These are phyloP conservation scores for Conops quadrifasciatus DNA, from an alignment of 2,888 invertebrate species.

Conservation along the genomic window DNA sequence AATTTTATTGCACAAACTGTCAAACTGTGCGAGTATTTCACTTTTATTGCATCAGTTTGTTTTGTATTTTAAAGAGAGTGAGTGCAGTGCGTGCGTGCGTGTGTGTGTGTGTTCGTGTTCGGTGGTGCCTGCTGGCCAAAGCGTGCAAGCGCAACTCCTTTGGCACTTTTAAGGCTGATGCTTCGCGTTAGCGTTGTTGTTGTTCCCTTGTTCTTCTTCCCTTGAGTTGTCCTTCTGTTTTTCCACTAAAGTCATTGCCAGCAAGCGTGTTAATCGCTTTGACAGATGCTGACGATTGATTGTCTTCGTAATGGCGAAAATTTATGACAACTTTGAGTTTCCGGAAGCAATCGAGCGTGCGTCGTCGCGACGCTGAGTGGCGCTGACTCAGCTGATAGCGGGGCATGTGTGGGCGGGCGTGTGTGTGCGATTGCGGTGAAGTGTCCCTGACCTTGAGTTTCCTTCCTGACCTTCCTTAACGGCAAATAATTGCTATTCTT, in stretches of 20 bases:
- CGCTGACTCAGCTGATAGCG: not conserved
- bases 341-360: slow-evolving; percentile 23
- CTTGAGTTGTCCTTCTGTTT: slow-evolving; percentile 35
- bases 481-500: not conserved
- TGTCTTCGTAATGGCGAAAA: slow-evolving; percentile 29
- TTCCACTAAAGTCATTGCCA: slow-evolving; percentile 28
- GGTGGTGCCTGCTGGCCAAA: not conserved
- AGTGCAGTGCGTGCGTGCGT: too few species aligned
- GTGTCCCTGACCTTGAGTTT: slow-evolving; percentile 26
- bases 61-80: too few species aligned
- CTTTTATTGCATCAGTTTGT: not conserved
- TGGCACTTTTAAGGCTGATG: slow-evolving; percentile 14
- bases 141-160: slow-evolving; percentile 19
- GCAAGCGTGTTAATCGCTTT: slow-evolving; percentile 34
- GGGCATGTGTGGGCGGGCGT: slow-evolving; percentile 2
- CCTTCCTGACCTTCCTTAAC: slow-evolving; percentile 31
- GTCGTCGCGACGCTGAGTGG: not conserved
- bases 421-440: not conserved
- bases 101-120: too few species aligned
- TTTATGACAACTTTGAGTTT: slow-evolving; percentile 24
- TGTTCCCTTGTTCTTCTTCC: slow-evolving; percentile 10
- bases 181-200: not conserved
- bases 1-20: slow-evolving; percentile 17
- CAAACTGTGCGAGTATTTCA: slow-evolving; percentile 8
- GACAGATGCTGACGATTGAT: slow-evolving; percentile 40